Percentiles rank a stretch among this genome's conserved stretches.
Evolutionary conservation across 1,140 invertebrate genomes (phyloP).

Genomic region (Drosophila micromelanica): DNA sequence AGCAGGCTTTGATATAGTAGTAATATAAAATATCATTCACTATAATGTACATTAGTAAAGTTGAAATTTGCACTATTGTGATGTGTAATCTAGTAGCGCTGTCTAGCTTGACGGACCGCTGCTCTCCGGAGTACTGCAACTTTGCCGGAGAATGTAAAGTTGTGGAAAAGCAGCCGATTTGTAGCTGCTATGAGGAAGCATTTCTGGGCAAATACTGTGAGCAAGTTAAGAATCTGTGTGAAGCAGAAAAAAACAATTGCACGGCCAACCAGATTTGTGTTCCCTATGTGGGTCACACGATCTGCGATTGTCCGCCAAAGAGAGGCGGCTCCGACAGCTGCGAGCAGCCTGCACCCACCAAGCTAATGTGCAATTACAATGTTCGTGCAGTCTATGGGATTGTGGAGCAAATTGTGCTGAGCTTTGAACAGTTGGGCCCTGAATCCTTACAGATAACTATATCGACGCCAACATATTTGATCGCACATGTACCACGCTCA

Average conservation of each 20-base stretch:
- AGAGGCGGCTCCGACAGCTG: background rate
- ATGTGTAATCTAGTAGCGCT: background rate
- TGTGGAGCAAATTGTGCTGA: constrained; percentile 17
- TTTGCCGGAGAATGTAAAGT: constrained; percentile 32
- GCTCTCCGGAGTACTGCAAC: constrained; percentile 39
- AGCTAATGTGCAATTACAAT: constrained; percentile 25
- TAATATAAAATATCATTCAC: background rate
- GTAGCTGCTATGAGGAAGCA: constrained; percentile 26
- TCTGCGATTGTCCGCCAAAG: constrained; percentile 3
- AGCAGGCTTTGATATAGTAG: background rate
- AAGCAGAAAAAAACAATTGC: constrained; percentile 15
- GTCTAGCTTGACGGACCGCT: background rate
- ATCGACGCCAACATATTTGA: constrained; percentile 17
- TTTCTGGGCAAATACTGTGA: constrained; percentile 34
- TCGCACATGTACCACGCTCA: background rate
- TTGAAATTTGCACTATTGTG: background rate
- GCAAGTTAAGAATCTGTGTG: constrained; percentile 20
- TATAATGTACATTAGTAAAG: background rate
- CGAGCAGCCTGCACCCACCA: background rate
- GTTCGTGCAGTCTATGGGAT: constrained; percentile 9
- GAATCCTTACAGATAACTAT: constrained; percentile 7
- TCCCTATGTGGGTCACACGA: constrained; percentile 23
- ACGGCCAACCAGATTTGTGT: constrained; percentile 5
- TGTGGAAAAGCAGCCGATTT: constrained; percentile 7
- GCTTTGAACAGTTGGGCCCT: constrained; percentile 8